Conservation (phyloP, 2,888 invertebrate genomes). For the Amphipyra berbera region DNA sequence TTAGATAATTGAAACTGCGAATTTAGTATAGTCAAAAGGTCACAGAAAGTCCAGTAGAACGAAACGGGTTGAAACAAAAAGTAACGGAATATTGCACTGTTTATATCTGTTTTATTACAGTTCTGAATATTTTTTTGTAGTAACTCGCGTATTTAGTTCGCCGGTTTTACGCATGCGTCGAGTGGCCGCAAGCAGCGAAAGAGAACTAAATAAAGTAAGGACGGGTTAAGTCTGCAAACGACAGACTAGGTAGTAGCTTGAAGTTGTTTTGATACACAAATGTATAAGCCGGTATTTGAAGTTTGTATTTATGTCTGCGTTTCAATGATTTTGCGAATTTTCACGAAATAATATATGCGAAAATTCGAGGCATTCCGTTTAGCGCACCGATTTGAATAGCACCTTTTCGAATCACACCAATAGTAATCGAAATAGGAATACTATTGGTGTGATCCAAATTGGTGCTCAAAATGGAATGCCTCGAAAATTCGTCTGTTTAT, state of each 20-base stretch:
- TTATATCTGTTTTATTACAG: constrained; percentile 7
- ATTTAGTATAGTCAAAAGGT: constrained; percentile 32
- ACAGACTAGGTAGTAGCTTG: constrained; percentile 9
- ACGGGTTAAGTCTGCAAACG: constrained; percentile 14
- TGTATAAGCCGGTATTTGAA: constrained; percentile 19
- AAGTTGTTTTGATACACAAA: constrained; percentile 39
- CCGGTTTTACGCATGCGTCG: constrained; percentile 57
- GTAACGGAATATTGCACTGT: constrained; percentile 16
- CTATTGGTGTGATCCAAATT: too few relatives aligned
- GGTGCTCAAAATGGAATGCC: too few relatives aligned
- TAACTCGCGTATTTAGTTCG: constrained; percentile 45
- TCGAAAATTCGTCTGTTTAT: background rate
- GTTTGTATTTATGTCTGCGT: background rate
- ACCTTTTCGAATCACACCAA: too few relatives aligned
- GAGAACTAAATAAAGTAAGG: constrained; percentile 39
- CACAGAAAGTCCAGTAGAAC: constrained; percentile 29
- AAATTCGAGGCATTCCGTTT: too few relatives aligned
- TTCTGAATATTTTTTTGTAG: constrained; percentile 13
- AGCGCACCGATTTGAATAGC: too few relatives aligned
- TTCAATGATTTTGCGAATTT: background rate
- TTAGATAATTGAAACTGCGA: constrained; percentile 29
- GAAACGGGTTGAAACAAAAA: constrained; percentile 5
- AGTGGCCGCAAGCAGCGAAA: constrained; percentile 35
- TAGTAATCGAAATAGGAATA: too few relatives aligned
- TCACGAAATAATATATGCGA: background rate